These are phyloP conservation scores for Drosophila yooni DNA, from an alignment of 2,888 invertebrate species.

Conservation along the genomic window DNA sequence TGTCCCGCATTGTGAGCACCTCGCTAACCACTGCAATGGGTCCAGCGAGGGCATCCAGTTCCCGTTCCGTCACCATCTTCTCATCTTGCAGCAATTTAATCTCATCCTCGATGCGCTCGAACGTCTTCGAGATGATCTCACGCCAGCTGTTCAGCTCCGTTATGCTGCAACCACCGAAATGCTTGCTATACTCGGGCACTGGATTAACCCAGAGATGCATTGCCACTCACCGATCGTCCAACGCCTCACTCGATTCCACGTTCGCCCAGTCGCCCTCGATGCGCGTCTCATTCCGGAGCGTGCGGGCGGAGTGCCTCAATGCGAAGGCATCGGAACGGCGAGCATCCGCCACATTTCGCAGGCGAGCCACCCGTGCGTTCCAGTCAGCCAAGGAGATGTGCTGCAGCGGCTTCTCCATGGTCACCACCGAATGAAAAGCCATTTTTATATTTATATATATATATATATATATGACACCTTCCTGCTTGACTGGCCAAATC, in stretches of 20 bases:
- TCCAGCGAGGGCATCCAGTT: constrained; percentile 89
- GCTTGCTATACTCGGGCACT: neutral
- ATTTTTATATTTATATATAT: constrained; percentile 48
- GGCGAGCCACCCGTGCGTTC: constrained; percentile 89
- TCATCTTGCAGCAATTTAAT: constrained; percentile 89
- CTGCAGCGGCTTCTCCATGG: constrained; percentile 89
- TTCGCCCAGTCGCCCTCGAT: constrained; percentile 92
- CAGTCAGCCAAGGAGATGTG: constrained; percentile 91
- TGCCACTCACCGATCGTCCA: constrained; percentile 87
- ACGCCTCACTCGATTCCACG: constrained; percentile 90
- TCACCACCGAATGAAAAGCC: constrained; percentile 85
- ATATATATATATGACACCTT: neutral
- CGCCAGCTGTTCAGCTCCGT: constrained; percentile 87
- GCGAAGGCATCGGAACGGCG: constrained; percentile 89
- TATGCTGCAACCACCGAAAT: constrained; percentile 83
- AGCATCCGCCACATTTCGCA: constrained; percentile 89
- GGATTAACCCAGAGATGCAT: no score
- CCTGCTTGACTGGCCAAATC: neutral
- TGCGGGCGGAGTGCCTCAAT: constrained; percentile 89
- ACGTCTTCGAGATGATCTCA: constrained; percentile 86
- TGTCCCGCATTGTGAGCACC: constrained; percentile 91
- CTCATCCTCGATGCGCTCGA: constrained; percentile 88
- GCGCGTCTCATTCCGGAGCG: constrained; percentile 90
- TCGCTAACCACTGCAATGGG: constrained; percentile 90
- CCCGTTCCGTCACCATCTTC: constrained; percentile 90